phyloP scores from a whole-genome alignment of 2,888 invertebrate genomes.

The Trissolcus japonicus region DNA sequence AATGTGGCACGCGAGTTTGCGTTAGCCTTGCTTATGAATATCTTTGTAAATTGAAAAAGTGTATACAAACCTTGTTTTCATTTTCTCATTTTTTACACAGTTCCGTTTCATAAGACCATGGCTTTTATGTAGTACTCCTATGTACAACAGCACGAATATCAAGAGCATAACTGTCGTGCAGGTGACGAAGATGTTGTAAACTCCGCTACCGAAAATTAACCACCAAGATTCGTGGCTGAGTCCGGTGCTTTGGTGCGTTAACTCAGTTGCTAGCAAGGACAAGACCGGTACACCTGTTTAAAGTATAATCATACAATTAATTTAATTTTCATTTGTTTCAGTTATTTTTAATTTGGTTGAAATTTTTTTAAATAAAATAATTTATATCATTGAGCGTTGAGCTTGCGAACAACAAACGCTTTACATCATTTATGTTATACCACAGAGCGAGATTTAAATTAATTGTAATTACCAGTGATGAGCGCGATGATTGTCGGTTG shows the following conservation, averaged over 20 bases:
- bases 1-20: background rate
- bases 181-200: constrained; percentile 82
- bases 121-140: constrained; percentile 79
- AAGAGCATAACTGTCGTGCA: constrained; percentile 83
- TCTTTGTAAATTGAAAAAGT: constrained; percentile 10
- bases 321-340: background rate
- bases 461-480: constrained; percentile 78
- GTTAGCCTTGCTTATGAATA: background rate
- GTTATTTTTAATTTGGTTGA: background rate
- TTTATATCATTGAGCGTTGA: no score
- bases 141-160: constrained; percentile 83
- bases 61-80: constrained; percentile 69
- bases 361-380: no score
- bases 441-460: background rate
- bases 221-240: constrained; percentile 81
- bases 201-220: constrained; percentile 79
- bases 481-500: constrained; percentile 83
- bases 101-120: constrained; percentile 69
- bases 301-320: constrained; percentile 7
- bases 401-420: no score
- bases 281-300: constrained; percentile 81
- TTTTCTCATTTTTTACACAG: constrained; percentile 70
- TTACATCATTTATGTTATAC: no score
- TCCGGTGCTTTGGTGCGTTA: constrained; percentile 82
- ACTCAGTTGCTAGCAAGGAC: constrained; percentile 82